phyloP scores from a whole-genome alignment of 2,797 vertebrate genomes.

The Muscicapa striata region DNA sequence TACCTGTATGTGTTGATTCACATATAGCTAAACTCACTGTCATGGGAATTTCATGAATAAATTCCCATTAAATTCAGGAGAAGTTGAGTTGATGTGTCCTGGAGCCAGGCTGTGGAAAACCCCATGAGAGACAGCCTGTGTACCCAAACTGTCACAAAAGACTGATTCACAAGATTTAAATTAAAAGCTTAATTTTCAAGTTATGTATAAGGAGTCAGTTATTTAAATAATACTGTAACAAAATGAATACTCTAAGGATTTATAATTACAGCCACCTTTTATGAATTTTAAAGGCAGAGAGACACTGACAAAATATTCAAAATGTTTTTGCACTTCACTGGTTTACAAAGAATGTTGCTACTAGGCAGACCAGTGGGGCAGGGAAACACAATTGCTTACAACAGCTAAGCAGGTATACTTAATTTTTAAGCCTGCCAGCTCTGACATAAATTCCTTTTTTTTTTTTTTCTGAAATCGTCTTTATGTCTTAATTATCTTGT shows the following conservation, averaged over 20 bases:
- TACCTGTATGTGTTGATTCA: background rate
- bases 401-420: background rate
- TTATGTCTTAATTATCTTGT: conserved; percentile 7
- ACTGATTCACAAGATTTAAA: background rate
- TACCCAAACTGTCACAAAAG: background rate
- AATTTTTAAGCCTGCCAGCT: background rate
- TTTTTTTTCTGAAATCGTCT: conserved; percentile 21
- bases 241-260: background rate
- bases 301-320: background rate
- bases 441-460: background rate
- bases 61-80: background rate
- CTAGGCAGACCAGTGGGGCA: background rate
- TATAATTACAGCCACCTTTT: background rate
- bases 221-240: background rate
- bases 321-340: background rate
- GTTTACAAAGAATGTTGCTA: background rate
- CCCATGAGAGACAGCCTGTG: background rate
- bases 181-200: background rate
- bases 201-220: background rate
- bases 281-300: background rate
- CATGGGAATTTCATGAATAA: background rate
- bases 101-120: background rate
- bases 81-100: background rate
- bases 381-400: background rate
- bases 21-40: background rate